Percentiles rank a stretch among this genome's conserved stretches.
phyloP scores from a whole-genome alignment of 2,888 invertebrate genomes.

The Encarsia formosa region DNA sequence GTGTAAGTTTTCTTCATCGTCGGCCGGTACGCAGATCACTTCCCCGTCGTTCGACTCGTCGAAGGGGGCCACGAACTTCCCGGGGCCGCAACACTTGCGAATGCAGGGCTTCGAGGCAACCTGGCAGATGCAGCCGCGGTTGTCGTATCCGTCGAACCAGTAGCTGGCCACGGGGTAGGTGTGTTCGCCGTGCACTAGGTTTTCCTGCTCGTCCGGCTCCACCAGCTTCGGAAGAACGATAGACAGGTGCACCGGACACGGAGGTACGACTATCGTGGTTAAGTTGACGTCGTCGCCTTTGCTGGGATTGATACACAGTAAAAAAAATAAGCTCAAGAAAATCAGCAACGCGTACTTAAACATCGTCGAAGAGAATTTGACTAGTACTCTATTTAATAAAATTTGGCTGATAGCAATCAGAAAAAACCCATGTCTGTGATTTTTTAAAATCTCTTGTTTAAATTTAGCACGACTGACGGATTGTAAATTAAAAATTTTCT shows the following conservation, averaged over 20 bases:
- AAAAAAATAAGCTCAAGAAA: too few relatives aligned
- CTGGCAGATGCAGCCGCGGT: slow-evolving; percentile 37
- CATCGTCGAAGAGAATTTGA: too few relatives aligned
- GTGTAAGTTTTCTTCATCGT: too few relatives aligned
- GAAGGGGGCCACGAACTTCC: not conserved
- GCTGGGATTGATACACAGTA: too few relatives aligned
- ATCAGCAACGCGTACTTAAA: too few relatives aligned
- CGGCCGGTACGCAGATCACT: too few relatives aligned
- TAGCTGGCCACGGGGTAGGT: slow-evolving; percentile 30
- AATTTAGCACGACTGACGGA: too few relatives aligned
- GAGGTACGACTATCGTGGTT: not conserved
- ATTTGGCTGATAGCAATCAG: not conserved
- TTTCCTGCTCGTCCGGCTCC: too few relatives aligned
- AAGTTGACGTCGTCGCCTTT: not conserved
- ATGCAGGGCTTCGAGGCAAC: slow-evolving; percentile 31
- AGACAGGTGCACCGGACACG: slow-evolving; percentile 27
- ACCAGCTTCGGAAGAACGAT: not conserved
- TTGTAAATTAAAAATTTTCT: too few relatives aligned
- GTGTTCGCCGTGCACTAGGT: slow-evolving; percentile 29
- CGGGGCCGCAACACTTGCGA: slow-evolving; percentile 42
- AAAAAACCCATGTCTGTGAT: too few relatives aligned
- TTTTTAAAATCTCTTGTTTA: too few relatives aligned
- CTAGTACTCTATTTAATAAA: too few relatives aligned
- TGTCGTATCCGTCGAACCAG: slow-evolving; percentile 28
- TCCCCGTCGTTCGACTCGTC: not conserved